Conservation (phyloP, 1,140 invertebrate genomes). For the Patella vulgata region DNA sequence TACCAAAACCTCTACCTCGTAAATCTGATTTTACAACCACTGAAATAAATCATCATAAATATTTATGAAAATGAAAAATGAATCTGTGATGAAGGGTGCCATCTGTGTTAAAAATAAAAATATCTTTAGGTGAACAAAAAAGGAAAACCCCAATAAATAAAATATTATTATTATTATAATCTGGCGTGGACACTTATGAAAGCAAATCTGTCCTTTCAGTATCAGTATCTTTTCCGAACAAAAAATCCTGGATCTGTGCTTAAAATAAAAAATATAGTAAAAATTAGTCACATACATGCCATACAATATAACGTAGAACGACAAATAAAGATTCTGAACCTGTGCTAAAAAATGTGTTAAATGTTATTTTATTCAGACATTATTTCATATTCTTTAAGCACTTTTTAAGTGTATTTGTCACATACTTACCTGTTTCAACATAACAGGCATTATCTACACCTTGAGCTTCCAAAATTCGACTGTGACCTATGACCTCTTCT, state of each 20-base stretch:
- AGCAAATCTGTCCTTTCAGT: no score
- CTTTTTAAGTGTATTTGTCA: not conserved
- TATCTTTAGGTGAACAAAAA: not conserved
- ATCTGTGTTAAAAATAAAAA: not conserved
- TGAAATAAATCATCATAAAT: conserved; percentile 26
- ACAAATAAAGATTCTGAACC: no score
- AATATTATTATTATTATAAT: not conserved
- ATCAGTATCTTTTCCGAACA: no score
- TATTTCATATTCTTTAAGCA: no score
- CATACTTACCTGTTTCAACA: conserved; percentile 57
- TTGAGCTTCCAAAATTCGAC: conserved; percentile 48
- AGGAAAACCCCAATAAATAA: not conserved
- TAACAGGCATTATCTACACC: conserved; percentile 51
- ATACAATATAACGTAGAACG: no score
- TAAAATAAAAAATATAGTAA: no score
- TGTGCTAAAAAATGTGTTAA: no score
- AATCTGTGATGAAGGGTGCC: not conserved
- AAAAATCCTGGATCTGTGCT: no score
- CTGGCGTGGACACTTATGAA: not conserved
- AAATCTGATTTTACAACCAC: conserved; percentile 40
- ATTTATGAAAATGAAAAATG: not conserved
- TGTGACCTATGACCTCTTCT: conserved; percentile 53
- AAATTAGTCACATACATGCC: no score
- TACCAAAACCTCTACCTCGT: conserved; percentile 48
- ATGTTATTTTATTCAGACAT: no score